Evolutionary conservation across 2,797 vertebrate species (phyloP), one percentile per base, ranked within the genome.

Genomic region (Betta splendens): DNA sequence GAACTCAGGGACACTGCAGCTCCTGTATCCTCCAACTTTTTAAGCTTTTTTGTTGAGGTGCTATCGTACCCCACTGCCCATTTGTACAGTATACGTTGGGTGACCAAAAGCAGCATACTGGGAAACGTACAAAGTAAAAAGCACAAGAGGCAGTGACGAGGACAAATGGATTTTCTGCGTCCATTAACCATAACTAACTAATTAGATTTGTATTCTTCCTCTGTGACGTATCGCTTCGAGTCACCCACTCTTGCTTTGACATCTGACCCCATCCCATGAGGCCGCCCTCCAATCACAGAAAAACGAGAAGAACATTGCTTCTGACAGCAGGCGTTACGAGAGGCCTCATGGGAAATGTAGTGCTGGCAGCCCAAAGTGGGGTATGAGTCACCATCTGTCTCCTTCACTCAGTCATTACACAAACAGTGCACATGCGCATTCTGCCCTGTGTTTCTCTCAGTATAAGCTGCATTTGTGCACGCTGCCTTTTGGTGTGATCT

Each of bases 281-380:
- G 50, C 64, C 21, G 55, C 53, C 56, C 61, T 84, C 80, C 84
- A 88, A 81, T 88, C 85, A 86, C 72, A 69, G 81, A 66, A 85
- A 85, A 86, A 77, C 72, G 83, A 70, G 78, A 86, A 80, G 85
- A 90, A 84, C 83, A 88, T 87, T 83, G 75, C 78, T 50, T 86
- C 58, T 85, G 88, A 90, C 87, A 86, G 78, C 72, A 76, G 79
- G 74, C 77, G 62, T 88, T 88, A 84, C 74, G 79, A 89, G 81
- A 80, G 83, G 85, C 60, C 89, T 89, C 87, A 83, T 89, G 87
- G 89, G 89, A 90, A 91, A 91, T 91, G 89, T 86, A 89, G 89
- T 91, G 77, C 77, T 83, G 75, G 81, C 83, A 81, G 81, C 86
- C 76, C 69, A 76, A 85, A 85, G 79, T 80, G 72, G 71, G 73